Evolutionary conservation across 2,888 invertebrate species (phyloP).

Genomic region (Temnothorax rugatulus): DNA sequence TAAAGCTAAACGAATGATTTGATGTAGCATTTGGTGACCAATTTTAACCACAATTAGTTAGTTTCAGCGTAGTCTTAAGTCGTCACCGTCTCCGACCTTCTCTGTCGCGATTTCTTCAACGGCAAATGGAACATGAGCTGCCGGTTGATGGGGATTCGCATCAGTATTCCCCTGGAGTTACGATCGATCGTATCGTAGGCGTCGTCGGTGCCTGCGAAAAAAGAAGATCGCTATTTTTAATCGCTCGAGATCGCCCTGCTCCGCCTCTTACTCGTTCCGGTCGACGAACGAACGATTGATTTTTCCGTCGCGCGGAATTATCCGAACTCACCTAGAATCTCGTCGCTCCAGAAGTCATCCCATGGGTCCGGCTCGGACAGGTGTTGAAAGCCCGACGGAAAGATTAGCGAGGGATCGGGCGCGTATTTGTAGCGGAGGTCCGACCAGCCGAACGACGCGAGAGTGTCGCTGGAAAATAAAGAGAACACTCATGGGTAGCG

Average conservation of each 20-base stretch:
- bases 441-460: slow-evolving; percentile 74
- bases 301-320: background rate
- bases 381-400: slow-evolving; percentile 48
- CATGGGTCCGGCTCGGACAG: slow-evolving; percentile 40
- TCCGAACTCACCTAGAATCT: slow-evolving; percentile 39
- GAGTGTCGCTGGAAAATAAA: slow-evolving; percentile 70
- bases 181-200: slow-evolving; percentile 23
- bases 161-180: slow-evolving; percentile 42
- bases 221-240: slow-evolving; percentile 35
- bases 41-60: slow-evolving; percentile 10
- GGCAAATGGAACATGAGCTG: slow-evolving; percentile 38
- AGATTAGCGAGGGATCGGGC: slow-evolving; percentile 71
- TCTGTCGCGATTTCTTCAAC: slow-evolving; percentile 14
- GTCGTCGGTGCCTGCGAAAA: slow-evolving; percentile 52
- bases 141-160: slow-evolving; percentile 58
- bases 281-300: background rate
- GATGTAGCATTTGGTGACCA: background rate
- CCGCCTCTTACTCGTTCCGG: background rate
- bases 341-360: slow-evolving; percentile 50
- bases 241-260: background rate
- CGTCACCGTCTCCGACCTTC: background rate
- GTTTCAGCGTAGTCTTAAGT: background rate
- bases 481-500: background rate
- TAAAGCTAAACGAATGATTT: background rate
- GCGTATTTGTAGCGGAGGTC: slow-evolving; percentile 69